Evolutionary conservation across 2,888 invertebrate genomes (phyloP).

Genomic region (Drosophila tanythrix): DNA sequence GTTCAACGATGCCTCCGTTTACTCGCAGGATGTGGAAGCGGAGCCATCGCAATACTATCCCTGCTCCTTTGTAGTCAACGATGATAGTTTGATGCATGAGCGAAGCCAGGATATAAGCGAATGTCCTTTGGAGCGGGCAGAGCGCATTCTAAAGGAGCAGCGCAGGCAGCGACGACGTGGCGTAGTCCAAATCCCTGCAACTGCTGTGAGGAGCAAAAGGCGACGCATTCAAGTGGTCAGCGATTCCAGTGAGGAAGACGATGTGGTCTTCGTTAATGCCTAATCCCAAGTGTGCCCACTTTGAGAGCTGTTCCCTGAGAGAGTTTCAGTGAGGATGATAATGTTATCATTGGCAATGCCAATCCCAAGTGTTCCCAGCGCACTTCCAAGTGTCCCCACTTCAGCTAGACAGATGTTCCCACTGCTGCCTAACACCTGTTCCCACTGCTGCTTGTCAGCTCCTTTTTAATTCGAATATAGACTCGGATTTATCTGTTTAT

Average conservation of each 20-base stretch:
- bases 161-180: constrained; percentile 68
- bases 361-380: background rate
- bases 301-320: background rate
- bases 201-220: constrained; percentile 26
- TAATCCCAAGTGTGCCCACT: background rate
- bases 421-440: background rate
- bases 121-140: constrained; percentile 88
- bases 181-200: background rate
- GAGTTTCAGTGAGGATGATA: constrained; percentile 56
- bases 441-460: background rate
- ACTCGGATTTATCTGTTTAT: constrained; percentile 22
- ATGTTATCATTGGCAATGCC: constrained; percentile 13
- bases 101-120: constrained; percentile 69
- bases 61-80: constrained; percentile 84
- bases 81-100: constrained; percentile 76
- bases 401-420: background rate
- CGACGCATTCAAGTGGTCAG: constrained; percentile 47
- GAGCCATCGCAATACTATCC: constrained; percentile 86
- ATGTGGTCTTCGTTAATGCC: constrained; percentile 16
- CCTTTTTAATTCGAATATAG: constrained; percentile 1
- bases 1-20: constrained; percentile 84
- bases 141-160: constrained; percentile 86
- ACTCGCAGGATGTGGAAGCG: constrained; percentile 85
- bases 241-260: constrained; percentile 68
- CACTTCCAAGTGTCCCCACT: background rate